Base-by-base conservation (phyloP, 2,888 invertebrate species). In the Harpalus rubripes region DNA sequence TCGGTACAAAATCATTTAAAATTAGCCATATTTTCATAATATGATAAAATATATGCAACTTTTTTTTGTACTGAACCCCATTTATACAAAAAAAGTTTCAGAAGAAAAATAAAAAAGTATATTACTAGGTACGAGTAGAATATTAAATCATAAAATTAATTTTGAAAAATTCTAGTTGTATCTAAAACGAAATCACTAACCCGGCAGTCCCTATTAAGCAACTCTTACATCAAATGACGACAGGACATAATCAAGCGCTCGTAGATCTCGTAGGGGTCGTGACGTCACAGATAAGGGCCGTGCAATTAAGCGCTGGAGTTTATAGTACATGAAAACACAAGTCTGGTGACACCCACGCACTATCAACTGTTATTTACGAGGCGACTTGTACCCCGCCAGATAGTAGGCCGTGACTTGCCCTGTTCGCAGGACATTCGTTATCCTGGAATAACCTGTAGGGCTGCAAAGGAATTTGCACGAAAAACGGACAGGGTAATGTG, bases 301-400 rank as follows among this genome's bases (percentile, higher is more conserved):
- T 52, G 44, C 44, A 52, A 52, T 78, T 78, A 78, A 78, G 78
- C 26, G 26, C 52, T 44, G 52, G 56, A 78, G 26, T 78, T 78
- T 78, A 78, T 78, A 78, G 78, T 78, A 78, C 78, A 78, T 58
- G 78, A 78, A 78, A 78, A 78, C 78, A 78, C 58, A 56, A 22
- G 78, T 78, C 41, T 58, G 78, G 74, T 18, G 78, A 78, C 78
- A 58, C 78, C 18, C 32, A 58, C 68, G 68, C 68, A 68, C 68
- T 63, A 63, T 63, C 63, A 32, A 26, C 22, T 68, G 68, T 68
- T 68, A 68, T 68, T 68, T 68, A 68, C 68, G 68, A 68, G 39
- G 68, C 68, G 68, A 10, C 68, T 32, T 63, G 63, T 26, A 63
- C 39, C 32, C 15, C 32, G 32, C 32, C 32, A 52, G 68, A 26